phyloP scores from a whole-genome alignment of 2,888 invertebrate genomes.

The Apomyelois bistriatella region DNA sequence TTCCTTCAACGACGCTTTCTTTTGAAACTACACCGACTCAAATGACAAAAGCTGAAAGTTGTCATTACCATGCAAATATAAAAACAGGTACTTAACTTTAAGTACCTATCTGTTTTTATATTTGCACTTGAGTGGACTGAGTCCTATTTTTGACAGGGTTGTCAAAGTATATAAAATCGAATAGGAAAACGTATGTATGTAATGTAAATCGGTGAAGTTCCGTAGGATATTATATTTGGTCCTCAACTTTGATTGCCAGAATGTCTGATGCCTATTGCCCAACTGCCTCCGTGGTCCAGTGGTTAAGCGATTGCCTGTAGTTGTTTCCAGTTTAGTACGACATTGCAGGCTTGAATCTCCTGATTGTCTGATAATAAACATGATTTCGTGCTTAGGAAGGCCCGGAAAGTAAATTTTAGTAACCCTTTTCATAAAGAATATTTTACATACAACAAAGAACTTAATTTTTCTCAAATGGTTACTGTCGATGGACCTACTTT shows the following conservation, averaged over 20 bases:
- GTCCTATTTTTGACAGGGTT: not conserved
- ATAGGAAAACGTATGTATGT: not conserved
- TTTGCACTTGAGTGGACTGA: not conserved
- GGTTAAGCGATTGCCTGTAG: too few relatives aligned
- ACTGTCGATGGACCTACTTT: not conserved
- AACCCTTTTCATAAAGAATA: not conserved
- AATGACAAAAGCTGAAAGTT: not conserved
- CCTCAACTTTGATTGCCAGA: too few relatives aligned
- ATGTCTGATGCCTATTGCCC: too few relatives aligned
- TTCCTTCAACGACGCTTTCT: not conserved
- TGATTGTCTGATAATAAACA: too few relatives aligned
- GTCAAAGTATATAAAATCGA: not conserved
- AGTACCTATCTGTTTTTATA: too few relatives aligned
- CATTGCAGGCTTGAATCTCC: too few relatives aligned
- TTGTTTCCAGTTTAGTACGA: too few relatives aligned
- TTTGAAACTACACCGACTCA: not conserved
- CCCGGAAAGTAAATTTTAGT: not conserved
- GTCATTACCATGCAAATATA: slow-evolving; percentile 5
- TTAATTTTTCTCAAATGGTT: not conserved
- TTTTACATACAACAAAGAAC: slow-evolving; percentile 5
- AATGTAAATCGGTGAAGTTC: too few relatives aligned
- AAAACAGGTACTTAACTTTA: slow-evolving; percentile 5
- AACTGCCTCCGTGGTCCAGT: too few relatives aligned
- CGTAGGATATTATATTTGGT: too few relatives aligned
- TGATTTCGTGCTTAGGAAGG: too few relatives aligned